A percentile compares a stretch with the other conserved stretches of the same genome.
Conservation (phyloP, 2,797 vertebrate species). For the Eutrigla gurnardus region DNA sequence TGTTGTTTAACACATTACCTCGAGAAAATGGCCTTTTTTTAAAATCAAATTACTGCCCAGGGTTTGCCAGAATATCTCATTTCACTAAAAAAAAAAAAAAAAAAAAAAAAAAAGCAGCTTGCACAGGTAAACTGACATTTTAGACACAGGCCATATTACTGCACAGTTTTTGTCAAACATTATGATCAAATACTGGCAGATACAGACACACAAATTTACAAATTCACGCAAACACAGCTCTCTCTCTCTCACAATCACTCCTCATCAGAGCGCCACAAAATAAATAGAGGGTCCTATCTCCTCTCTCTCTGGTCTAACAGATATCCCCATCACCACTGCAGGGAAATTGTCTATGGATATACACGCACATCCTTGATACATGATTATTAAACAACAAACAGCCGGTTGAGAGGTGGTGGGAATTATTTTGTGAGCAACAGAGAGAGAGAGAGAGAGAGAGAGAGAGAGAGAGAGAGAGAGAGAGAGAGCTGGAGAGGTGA, state of each 20-base stretch:
- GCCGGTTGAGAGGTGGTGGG: conserved; percentile 38
- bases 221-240: conserved; percentile 14
- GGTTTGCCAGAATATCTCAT: conserved; percentile 19
- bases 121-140: conserved; percentile 1
- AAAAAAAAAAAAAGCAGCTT: conserved; percentile 4
- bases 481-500: conserved; percentile 10
- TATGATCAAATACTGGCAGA: conserved; percentile 31
- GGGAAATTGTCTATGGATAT: conserved; percentile 64
- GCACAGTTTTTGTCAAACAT: conserved; percentile 25
- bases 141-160: conserved; percentile 15
- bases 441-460: conserved; percentile 10
- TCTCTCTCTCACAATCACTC: conserved; percentile 31
- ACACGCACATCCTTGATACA: conserved; percentile 64
- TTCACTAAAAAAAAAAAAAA: conserved; percentile 24
- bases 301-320: conserved; percentile 50
- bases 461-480: conserved; percentile 9
- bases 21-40: conserved; percentile 43
- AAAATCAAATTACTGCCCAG: conserved; percentile 20
- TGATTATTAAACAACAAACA: conserved; percentile 72
- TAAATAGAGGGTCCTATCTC: conserved; percentile 39
- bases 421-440: conserved; percentile 52
- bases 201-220: conserved; percentile 1
- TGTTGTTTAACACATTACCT: conserved; percentile 34
- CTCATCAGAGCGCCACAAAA: conserved; percentile 40
- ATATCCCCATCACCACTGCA: conserved; percentile 61